These are phyloP conservation scores for Zaprionus inermis DNA, from an alignment of 1,140 invertebrate species.

Conservation along the genomic window DNA sequence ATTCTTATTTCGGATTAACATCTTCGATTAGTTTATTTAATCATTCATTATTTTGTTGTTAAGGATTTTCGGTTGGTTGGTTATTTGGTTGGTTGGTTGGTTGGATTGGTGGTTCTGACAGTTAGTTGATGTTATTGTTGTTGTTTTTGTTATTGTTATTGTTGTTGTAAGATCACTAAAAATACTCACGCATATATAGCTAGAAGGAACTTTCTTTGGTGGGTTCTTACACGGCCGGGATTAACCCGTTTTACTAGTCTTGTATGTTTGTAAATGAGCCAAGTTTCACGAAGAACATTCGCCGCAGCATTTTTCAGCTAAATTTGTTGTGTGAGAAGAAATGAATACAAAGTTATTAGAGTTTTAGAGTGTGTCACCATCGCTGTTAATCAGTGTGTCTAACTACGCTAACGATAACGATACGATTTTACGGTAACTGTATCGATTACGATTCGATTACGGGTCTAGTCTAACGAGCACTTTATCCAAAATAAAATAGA, in stretches of 20 bases:
- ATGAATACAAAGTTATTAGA: slow-evolving; percentile 83
- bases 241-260: slow-evolving; percentile 98
- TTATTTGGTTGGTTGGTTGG: slow-evolving; percentile 30
- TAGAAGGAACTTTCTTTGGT: slow-evolving; percentile 99
- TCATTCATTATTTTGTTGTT: slow-evolving; percentile 10
- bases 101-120: slow-evolving; percentile 55
- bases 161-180: slow-evolving; percentile 78
- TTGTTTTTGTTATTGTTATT: slow-evolving; percentile 4
- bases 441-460: neutral
- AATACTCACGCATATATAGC: slow-evolving; percentile 99
- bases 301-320: slow-evolving; percentile 99
- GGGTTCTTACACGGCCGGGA: slow-evolving; percentile 96
- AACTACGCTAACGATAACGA: slow-evolving; percentile 16
- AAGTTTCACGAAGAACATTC: slow-evolving; percentile 99
- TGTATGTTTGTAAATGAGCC: slow-evolving; percentile 99
- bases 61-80: slow-evolving; percentile 15
- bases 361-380: slow-evolving; percentile 32
- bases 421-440: neutral
- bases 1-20: neutral
- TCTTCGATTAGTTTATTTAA: neutral
- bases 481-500: neutral
- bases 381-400: slow-evolving; percentile 12
- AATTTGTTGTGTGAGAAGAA: slow-evolving; percentile 76
- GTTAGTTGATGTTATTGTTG: slow-evolving; percentile 64
- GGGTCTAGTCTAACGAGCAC: neutral